These are phyloP conservation scores for Theodoxus fluviatilis DNA, from an alignment of 2,888 invertebrate genomes.

Conservation along the genomic window DNA sequence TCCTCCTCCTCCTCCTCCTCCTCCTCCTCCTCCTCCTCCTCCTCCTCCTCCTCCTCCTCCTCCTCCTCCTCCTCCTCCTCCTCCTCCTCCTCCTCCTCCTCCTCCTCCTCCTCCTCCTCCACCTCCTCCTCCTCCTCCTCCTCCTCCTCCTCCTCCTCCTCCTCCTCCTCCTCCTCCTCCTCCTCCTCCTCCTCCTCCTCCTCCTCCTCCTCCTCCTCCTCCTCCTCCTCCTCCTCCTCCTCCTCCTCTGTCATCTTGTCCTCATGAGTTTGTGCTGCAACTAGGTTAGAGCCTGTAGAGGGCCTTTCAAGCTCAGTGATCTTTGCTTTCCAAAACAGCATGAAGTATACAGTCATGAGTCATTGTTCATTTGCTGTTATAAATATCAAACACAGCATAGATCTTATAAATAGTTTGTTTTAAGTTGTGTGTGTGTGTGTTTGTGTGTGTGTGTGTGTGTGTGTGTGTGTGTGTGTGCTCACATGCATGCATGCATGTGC, in stretches of 20 bases:
- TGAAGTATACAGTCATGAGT: too few species aligned
- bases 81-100: not conserved
- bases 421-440: not conserved
- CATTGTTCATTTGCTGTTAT: too few species aligned
- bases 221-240: conserved; percentile 7
- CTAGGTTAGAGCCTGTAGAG: too few species aligned
- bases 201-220: not conserved
- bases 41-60: not conserved
- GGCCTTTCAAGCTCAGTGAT: too few species aligned
- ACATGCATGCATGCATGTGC: not conserved
- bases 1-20: not conserved
- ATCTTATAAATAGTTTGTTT: too few species aligned
- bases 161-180: not conserved
- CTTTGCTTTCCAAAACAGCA: too few species aligned
- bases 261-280: not conserved
- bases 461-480: not conserved
- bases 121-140: not conserved
- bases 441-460: not conserved
- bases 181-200: not conserved
- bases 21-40: not conserved
- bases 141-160: not conserved
- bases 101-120: not conserved
- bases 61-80: too few species aligned
- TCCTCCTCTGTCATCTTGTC: not conserved
- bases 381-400: too few species aligned